These are phyloP conservation scores for Neotoxoptera formosana DNA, from an alignment of 1,140 invertebrate species.

Conservation along the genomic window DNA sequence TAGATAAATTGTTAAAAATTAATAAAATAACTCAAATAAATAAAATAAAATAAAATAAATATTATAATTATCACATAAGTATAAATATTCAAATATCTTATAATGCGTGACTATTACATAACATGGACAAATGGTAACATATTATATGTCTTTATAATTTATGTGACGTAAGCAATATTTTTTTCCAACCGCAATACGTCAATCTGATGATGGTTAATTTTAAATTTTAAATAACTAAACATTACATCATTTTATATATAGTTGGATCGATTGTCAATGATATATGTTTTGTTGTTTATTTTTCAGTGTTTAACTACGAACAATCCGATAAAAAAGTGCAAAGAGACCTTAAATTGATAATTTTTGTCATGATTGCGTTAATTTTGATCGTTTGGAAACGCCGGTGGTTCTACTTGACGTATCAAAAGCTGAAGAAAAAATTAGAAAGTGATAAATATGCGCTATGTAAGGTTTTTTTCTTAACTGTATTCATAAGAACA, in stretches of 20 bases:
- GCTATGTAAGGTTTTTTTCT: conserved; percentile 29
- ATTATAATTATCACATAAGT: too few species aligned
- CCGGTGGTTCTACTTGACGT: neutral
- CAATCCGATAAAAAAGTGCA: conserved; percentile 35
- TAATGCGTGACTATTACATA: neutral
- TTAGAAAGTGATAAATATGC: conserved; percentile 45
- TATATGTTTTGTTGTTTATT: neutral
- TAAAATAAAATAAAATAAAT: too few species aligned
- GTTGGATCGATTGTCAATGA: neutral
- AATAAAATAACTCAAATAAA: too few species aligned
- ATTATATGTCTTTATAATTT: neutral
- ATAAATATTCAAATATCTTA: neutral
- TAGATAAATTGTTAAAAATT: too few species aligned
- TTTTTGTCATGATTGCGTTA: conserved; percentile 34
- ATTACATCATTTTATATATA: neutral
- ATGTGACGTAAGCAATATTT: neutral
- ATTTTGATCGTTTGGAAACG: conserved; percentile 49
- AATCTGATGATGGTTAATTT: conserved; percentile 1
- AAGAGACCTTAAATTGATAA: conserved; percentile 34
- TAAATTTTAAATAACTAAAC: neutral
- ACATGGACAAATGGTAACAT: neutral
- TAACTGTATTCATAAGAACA: neutral
- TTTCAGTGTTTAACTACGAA: conserved; percentile 39
- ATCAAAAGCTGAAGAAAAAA: conserved; percentile 28
- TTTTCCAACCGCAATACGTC: neutral